Evolutionary conservation across 2,888 invertebrate species (phyloP).

Genomic region (Zygogramma bicolorata): DNA sequence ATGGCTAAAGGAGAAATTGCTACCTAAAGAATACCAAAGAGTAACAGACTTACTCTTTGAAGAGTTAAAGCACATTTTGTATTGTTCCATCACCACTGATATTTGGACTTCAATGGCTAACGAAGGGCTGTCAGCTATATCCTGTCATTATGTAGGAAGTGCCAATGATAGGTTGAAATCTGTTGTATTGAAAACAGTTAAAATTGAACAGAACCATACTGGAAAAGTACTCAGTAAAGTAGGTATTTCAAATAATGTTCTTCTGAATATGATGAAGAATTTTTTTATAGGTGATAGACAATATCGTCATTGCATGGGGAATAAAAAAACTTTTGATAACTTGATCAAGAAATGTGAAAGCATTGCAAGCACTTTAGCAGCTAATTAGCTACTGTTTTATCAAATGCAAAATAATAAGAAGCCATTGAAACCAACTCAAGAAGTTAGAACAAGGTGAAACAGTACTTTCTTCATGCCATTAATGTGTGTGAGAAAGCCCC

Average conservation of each 20-base stretch:
- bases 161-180: neutral
- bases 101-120: conserved; percentile 8
- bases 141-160: neutral
- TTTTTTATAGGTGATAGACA: neutral
- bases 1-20: conserved; percentile 6
- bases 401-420: neutral
- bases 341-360: conserved; percentile 11
- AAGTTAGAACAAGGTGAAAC: conserved; percentile 5
- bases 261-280: neutral
- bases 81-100: conserved; percentile 13
- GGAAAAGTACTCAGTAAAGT: conserved; percentile 4
- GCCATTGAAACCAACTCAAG: neutral
- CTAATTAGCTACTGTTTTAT: neutral
- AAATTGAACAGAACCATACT: conserved; percentile 9
- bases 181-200: neutral
- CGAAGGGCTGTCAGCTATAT: neutral
- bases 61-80: neutral
- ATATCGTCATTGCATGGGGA: neutral
- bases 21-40: conserved; percentile 3
- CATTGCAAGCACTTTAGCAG: conserved; percentile 6
- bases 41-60: neutral
- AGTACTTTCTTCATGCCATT: conserved; percentile 8
- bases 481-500: neutral
- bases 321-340: too few relatives aligned
- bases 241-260: neutral